Evolutionary conservation across 2,888 invertebrate genomes (phyloP), one percentile per base, ranked within the genome.

Genomic region (Sarcophaga rosellei): DNA sequence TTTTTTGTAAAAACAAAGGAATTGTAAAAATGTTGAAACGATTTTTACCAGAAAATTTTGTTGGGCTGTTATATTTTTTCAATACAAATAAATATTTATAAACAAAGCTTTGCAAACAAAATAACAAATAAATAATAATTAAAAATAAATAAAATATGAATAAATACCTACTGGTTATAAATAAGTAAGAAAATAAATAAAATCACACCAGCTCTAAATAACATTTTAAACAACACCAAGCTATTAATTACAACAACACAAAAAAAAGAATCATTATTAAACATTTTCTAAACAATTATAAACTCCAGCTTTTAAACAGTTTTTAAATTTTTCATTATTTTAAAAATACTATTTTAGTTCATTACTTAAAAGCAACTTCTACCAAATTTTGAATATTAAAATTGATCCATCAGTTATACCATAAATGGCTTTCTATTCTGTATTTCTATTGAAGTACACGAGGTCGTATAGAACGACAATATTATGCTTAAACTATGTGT

Each of bases 181-280:
- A 79, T 79, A 35, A 75, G 70, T 74, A 70, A 65, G 15, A 45
- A 25, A 57, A 68, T 68, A 69, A 66, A 57, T 4, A 66, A 79
- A 79, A 77, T 53, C 53, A 76, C 17, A 44, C 81, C 81, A 77
- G 47, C 47, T 65, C 59, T 72, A 57, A 66, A 61, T 77, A 81
- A 21, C 21, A 70, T 63, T 53, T 63, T 53, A 57, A 68, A 84
- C 73, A 83, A 86, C 84, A 86, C 74, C 77, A 88, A 88, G 76
- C 35, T 81, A 85, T 61, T 74, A 68, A 75, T 70, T 74, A 85
- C 35, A 65, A 70, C 53, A 77, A 53, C n/a, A 63, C 66, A 68
- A 63, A n/a, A 69, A 69, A 21, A 45, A 75, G 35, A 65, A 53
- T 11, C 15, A 82, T 85, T 79, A 81, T 86, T 80, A 77, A 63